These are phyloP conservation scores for Megaleporinus macrocephalus DNA, from an alignment of 2,113 vertebrate genomes.

Conservation along the genomic window DNA sequence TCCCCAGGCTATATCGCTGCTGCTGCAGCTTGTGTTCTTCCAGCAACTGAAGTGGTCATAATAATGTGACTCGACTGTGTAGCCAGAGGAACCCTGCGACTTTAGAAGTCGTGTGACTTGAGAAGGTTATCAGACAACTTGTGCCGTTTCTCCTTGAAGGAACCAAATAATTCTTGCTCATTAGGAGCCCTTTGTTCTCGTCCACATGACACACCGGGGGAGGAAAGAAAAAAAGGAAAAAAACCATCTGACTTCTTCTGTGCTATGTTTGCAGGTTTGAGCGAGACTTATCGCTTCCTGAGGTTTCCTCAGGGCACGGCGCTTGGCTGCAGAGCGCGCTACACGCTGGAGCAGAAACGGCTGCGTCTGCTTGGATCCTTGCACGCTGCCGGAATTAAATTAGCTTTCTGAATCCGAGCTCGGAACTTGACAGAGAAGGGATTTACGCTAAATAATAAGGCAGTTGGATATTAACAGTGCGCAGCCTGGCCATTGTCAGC, in stretches of 20 bases:
- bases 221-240: neutral
- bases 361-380: slow-evolving; percentile 28
- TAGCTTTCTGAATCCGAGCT: slow-evolving; percentile 70
- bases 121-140: too few species aligned
- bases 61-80: too few species aligned
- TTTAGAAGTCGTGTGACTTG: too few species aligned
- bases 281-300: neutral
- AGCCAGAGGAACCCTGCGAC: too few species aligned
- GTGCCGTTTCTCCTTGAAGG: neutral
- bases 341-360: slow-evolving; percentile 32
- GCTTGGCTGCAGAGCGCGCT: slow-evolving; percentile 20
- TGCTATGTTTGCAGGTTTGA: slow-evolving; percentile 1
- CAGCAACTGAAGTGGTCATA: too few species aligned
- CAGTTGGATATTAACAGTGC: slow-evolving; percentile 59
- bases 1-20: too few species aligned
- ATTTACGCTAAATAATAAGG: slow-evolving; percentile 69
- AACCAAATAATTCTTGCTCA: neutral
- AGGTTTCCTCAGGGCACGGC: slow-evolving; percentile 35
- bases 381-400: slow-evolving; percentile 68
- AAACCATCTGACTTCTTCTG: neutral
- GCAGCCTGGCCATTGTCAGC: slow-evolving; percentile 63
- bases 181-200: slow-evolving; percentile 26
- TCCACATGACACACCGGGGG: neutral
- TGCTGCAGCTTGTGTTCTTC: too few species aligned
- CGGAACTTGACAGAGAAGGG: slow-evolving; percentile 62